Base-by-base conservation (phyloP, 1,140 invertebrate genomes). In the Pseudomyrmex pallidus region DNA sequence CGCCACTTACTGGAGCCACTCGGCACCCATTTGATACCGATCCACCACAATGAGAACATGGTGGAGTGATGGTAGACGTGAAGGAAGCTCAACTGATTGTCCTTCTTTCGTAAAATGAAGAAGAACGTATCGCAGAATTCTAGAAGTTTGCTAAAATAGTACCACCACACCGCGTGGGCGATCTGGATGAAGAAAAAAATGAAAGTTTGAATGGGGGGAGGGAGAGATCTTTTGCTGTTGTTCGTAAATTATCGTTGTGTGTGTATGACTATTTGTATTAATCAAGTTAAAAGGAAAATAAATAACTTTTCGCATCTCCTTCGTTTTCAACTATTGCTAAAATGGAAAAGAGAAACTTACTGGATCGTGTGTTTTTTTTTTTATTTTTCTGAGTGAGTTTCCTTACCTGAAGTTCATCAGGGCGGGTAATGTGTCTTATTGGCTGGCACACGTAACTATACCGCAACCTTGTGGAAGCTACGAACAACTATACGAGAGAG, bases 41-140 rank as follows among this genome's bases (percentile, higher is more conserved):
- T 98, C 98, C 98, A 99, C 97, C 98, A 99, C 17, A 98, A 95
- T 0, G 96, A 95, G 90, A 98, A 98, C 97, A 98, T 98, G 0
- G 97, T 98, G 4, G 97, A 97, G 91, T 98, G 98, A 93, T 99
- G 98, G 91, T 98, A 98, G 0, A 98, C 96, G 86, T 99, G 98
- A 3, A 99, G 95, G 93, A 98, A 98, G 12, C 97, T 98, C 70
- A 99, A 93, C 92, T 98, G 98, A 84, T 96, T 96, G 78, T 97
- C 96, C 90, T 98, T 98, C 92, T 98, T 98, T 52, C 98, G 95
- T 48, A 98, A 91, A 77, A 98, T 98, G 88, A 98, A 98, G 95
- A 98, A 98, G 86, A 97, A 96, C 0, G 98, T 99, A 92, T 99
- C 98, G 87, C 97, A 96, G 93, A 99, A 98, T 93, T 99, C 98